Conservation (phyloP, 1,140 invertebrate genomes). For the Drosophila ananassae region DNA sequence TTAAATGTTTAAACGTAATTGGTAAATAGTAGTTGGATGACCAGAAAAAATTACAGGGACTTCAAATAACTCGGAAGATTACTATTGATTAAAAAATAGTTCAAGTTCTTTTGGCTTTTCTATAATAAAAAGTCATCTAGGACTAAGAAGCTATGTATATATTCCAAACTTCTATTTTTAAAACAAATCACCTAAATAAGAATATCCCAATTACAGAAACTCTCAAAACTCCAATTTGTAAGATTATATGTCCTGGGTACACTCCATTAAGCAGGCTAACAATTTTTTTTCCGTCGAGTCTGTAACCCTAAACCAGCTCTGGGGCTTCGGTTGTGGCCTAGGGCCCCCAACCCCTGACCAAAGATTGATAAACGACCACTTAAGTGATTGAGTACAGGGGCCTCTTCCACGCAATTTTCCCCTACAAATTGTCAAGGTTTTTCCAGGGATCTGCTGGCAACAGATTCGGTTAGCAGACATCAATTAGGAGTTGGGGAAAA, state of each 20-base stretch:
- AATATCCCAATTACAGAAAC: constrained; percentile 22
- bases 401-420: constrained; percentile 44
- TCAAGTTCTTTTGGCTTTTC: neutral
- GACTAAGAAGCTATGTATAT: too few species aligned
- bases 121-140: neutral
- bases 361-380: constrained; percentile 60
- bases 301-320: constrained; percentile 36
- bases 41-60: neutral
- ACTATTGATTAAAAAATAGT: neutral
- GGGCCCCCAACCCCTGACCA: constrained; percentile 5
- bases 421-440: constrained; percentile 47
- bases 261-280: constrained; percentile 26
- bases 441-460: neutral
- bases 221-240: constrained; percentile 31
- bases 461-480: constrained; percentile 50
- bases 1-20: neutral
- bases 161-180: too few species aligned
- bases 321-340: constrained; percentile 24
- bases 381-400: constrained; percentile 62
- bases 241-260: constrained; percentile 29
- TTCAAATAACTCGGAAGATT: neutral
- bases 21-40: neutral
- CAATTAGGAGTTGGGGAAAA: constrained; percentile 51
- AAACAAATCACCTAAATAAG: constrained; percentile 2
- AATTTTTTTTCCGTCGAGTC: neutral